phyloP scores from a whole-genome alignment of 1,140 invertebrate genomes.

The Dreissena polymorpha region DNA sequence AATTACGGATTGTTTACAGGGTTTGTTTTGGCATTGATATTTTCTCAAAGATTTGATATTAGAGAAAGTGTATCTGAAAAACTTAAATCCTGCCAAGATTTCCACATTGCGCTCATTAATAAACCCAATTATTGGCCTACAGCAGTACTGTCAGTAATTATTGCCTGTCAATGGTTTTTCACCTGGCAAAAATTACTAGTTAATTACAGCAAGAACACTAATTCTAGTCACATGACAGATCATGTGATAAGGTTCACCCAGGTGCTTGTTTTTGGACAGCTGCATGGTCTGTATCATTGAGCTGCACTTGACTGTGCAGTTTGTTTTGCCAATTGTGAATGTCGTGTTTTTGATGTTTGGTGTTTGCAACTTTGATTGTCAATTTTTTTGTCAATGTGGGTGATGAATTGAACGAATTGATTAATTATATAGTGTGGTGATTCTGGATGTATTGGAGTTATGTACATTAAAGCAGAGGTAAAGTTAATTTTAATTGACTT shows the following conservation, averaged over 20 bases:
- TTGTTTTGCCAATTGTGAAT: constrained; percentile 34
- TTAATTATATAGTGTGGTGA: background rate
- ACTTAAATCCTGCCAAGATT: background rate
- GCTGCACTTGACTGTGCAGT: constrained; percentile 41
- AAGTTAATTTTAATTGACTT: background rate
- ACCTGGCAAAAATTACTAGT: constrained; percentile 46
- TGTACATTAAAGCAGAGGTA: constrained; percentile 42
- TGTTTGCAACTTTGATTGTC: constrained; percentile 15
- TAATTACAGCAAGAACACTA: constrained; percentile 21
- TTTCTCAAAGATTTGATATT: constrained; percentile 2
- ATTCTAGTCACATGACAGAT: constrained; percentile 40
- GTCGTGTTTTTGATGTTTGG: constrained; percentile 38
- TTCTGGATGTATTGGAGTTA: background rate
- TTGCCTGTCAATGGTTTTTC: constrained; percentile 33
- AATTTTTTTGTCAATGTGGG: background rate
- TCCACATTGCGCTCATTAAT: background rate
- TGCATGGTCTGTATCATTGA: constrained; percentile 32
- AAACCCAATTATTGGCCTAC: background rate
- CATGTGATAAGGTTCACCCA: constrained; percentile 40
- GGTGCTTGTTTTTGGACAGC: constrained; percentile 43
- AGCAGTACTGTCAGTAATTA: constrained; percentile 35
- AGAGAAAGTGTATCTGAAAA: background rate
- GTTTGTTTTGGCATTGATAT: background rate
- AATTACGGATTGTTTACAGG: background rate
- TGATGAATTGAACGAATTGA: background rate